A percentile compares a stretch with the other conserved stretches of the same genome.
Evolutionary conservation across 1,140 invertebrate species (phyloP).

Genomic region (Hylaeus volcanicus): DNA sequence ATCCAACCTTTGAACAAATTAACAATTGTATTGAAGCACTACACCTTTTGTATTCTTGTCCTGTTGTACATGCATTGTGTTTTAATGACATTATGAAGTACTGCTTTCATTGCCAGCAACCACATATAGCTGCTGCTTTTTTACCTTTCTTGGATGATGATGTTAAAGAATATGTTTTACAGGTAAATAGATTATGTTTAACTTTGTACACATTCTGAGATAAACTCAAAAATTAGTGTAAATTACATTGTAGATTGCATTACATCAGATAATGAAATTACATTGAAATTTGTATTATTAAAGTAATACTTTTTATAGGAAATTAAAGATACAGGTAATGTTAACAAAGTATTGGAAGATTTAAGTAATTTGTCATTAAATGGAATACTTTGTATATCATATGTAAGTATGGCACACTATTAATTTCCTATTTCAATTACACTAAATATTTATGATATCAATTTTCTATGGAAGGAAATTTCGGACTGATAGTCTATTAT

Average conservation of each 20-base stretch:
- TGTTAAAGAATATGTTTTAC: conserved; percentile 56
- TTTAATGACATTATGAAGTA: conserved; percentile 62
- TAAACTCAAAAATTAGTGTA: too few relatives aligned
- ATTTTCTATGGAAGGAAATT: neutral
- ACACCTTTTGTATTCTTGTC: conserved; percentile 71
- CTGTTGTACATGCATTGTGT: conserved; percentile 66
- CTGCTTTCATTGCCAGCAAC: conserved; percentile 66
- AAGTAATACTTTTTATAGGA: neutral
- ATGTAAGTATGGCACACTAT: conserved; percentile 54
- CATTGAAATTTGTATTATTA: too few relatives aligned
- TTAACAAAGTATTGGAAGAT: conserved; percentile 42
- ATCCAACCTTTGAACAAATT: conserved; percentile 58
- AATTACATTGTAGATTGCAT: too few relatives aligned
- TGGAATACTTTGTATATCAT: conserved; percentile 55
- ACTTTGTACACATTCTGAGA: too few relatives aligned
- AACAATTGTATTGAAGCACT: conserved; percentile 67
- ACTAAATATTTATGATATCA: neutral
- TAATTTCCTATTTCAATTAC: neutral
- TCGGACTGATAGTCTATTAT: neutral
- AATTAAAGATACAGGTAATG: conserved; percentile 19
- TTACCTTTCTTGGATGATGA: conserved; percentile 68
- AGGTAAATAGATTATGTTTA: conserved; percentile 55
- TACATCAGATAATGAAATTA: too few relatives aligned
- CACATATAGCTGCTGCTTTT: conserved; percentile 68
- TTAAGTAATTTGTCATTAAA: conserved; percentile 53